Conservation (phyloP, 2,113 vertebrate genomes). For the Chloebia gouldiae region DNA sequence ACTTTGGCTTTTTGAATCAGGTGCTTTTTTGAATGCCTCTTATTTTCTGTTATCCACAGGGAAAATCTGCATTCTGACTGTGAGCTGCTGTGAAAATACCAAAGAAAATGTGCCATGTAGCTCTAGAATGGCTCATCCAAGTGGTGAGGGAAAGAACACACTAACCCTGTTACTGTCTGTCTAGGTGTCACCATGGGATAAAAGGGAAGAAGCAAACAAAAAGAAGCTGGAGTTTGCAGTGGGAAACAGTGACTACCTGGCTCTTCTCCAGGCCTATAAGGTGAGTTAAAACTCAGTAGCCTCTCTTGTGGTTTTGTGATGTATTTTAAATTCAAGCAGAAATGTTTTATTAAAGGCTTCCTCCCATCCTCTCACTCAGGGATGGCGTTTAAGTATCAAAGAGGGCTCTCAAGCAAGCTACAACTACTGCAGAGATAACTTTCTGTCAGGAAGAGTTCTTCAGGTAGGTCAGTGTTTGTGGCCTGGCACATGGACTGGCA, state of each 20-base stretch:
- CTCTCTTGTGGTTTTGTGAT: not conserved
- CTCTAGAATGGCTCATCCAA: not conserved
- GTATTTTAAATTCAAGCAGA: not conserved
- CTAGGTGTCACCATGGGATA: slow-evolving; percentile 95
- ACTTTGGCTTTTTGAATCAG: not conserved
- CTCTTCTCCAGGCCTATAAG: slow-evolving; percentile 92
- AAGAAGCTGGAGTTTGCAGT: slow-evolving; percentile 90
- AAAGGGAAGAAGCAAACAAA: slow-evolving; percentile 91
- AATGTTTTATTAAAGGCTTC: not conserved
- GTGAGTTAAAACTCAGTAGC: slow-evolving; percentile 57
- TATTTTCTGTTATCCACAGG: not conserved
- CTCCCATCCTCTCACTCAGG: slow-evolving; percentile 67
- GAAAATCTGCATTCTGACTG: not conserved
- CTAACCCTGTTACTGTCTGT: not conserved
- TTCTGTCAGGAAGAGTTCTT: slow-evolving; percentile 87
- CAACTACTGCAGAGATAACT: slow-evolving; percentile 91
- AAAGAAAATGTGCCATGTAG: not conserved
- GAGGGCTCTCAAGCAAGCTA: slow-evolving; percentile 78
- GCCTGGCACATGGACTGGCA: not conserved
- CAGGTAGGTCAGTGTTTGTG: slow-evolving; percentile 75
- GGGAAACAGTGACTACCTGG: slow-evolving; percentile 92
- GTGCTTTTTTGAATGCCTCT: not conserved
- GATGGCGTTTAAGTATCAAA: slow-evolving; percentile 85
- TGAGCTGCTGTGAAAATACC: not conserved
- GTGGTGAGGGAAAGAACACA: not conserved